A percentile compares a stretch with the other conserved stretches of the same genome.
Evolutionary conservation across 2,113 vertebrate species (phyloP).

Genomic region (Gila orcuttii): DNA sequence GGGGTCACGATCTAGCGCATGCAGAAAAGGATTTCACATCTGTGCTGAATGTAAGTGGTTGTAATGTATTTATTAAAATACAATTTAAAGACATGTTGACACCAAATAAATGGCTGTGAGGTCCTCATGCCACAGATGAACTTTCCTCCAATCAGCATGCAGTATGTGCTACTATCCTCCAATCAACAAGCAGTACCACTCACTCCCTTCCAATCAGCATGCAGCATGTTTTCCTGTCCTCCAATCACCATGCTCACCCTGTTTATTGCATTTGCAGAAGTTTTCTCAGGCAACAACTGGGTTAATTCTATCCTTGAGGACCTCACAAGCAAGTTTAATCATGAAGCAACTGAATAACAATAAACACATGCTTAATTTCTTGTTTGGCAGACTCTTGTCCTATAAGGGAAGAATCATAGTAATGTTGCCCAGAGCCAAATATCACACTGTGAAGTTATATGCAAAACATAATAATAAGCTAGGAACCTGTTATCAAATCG

Average conservation of each 20-base stretch:
- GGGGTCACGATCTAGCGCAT: neutral
- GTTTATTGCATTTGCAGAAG: neutral
- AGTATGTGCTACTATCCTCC: neutral
- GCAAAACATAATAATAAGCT: neutral
- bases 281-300: neutral
- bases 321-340: constrained; percentile 1
- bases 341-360: constrained; percentile 12
- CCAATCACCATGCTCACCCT: neutral
- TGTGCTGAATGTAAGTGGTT: neutral
- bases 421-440: neutral
- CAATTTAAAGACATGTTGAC: neutral
- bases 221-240: neutral
- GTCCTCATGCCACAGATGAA: constrained; percentile 51
- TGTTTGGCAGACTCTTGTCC: neutral
- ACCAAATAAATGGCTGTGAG: constrained; percentile 57
- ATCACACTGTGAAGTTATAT: neutral
- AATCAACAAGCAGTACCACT: neutral
- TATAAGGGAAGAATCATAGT: neutral
- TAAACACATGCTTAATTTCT: constrained; percentile 11
- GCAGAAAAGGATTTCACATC: neutral
- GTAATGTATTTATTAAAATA: constrained; percentile 7
- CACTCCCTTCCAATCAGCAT: constrained; percentile 2
- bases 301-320: neutral
- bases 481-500: neutral
- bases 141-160: constrained; percentile 31